Conservation (phyloP, 2,888 invertebrate species). For the Choristoneura rosaceana region DNA sequence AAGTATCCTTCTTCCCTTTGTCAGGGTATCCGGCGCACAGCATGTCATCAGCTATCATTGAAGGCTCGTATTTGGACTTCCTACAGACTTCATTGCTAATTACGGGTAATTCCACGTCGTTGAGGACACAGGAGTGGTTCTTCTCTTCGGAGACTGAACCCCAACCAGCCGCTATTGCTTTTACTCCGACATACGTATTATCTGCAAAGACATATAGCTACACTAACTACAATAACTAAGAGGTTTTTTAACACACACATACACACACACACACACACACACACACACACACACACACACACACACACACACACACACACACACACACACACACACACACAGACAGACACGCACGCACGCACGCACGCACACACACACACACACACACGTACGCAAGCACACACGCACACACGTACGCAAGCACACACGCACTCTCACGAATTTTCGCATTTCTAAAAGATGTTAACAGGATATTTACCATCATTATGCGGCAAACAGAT, state of each 20-base stretch:
- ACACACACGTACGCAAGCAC: too few relatives aligned
- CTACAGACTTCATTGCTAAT: constrained; percentile 89
- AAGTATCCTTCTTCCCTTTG: constrained; percentile 90
- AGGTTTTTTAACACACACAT: too few relatives aligned
- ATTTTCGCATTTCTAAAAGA: too few relatives aligned
- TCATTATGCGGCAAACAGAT: constrained; percentile 87
- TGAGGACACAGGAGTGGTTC: constrained; percentile 91
- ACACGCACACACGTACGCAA: too few relatives aligned
- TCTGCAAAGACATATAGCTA: constrained; percentile 55
- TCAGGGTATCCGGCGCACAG: constrained; percentile 92
- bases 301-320: too few relatives aligned
- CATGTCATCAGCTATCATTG: constrained; percentile 95
- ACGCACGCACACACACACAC: too few relatives aligned
- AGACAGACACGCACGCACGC: too few relatives aligned
- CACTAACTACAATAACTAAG: too few relatives aligned
- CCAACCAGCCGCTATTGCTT: constrained; percentile 94
- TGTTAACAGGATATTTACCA: neutral
- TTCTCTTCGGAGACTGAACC: constrained; percentile 93
- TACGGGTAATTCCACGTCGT: constrained; percentile 91
- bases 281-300: too few relatives aligned
- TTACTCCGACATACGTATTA: constrained; percentile 84
- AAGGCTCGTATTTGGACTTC: constrained; percentile 90
- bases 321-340: too few relatives aligned
- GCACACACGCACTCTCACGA: too few relatives aligned
- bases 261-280: too few relatives aligned